phyloP scores from a whole-genome alignment of 2,113 vertebrate species.

The Mohoua ochrocephala region DNA sequence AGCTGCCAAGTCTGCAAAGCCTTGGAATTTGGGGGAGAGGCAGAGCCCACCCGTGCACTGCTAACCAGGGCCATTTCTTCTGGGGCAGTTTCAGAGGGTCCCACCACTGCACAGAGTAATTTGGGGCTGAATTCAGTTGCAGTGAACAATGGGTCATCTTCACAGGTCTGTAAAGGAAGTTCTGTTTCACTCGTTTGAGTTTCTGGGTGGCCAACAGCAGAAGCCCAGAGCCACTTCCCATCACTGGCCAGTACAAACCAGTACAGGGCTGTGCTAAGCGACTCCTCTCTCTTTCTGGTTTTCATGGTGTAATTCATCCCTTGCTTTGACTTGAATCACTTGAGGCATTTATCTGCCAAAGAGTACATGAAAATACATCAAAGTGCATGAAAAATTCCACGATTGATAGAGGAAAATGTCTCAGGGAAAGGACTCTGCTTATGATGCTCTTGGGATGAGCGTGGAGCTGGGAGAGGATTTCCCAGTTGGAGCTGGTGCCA shows the following conservation, averaged over 20 bases:
- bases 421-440: background rate
- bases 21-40: background rate
- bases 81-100: background rate
- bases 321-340: background rate
- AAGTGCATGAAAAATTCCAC: background rate
- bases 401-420: background rate
- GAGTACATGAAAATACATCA: background rate
- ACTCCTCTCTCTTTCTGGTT: background rate
- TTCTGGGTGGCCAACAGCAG: background rate
- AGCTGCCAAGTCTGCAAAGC: background rate
- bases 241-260: background rate
- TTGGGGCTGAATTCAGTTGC: background rate
- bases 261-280: background rate
- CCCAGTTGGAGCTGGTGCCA: background rate
- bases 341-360: background rate
- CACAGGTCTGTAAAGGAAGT: background rate
- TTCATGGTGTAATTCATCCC: background rate
- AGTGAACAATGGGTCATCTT: background rate
- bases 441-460: background rate
- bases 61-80: background rate
- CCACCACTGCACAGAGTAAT: background rate
- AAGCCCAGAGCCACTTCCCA: background rate
- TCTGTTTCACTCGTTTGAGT: background rate
- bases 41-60: background rate
- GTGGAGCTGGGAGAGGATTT: background rate